Evolutionary conservation across 1,140 invertebrate genomes (phyloP), one percentile per base, ranked within the genome.

Genomic region (Zaprionus nigranus): DNA sequence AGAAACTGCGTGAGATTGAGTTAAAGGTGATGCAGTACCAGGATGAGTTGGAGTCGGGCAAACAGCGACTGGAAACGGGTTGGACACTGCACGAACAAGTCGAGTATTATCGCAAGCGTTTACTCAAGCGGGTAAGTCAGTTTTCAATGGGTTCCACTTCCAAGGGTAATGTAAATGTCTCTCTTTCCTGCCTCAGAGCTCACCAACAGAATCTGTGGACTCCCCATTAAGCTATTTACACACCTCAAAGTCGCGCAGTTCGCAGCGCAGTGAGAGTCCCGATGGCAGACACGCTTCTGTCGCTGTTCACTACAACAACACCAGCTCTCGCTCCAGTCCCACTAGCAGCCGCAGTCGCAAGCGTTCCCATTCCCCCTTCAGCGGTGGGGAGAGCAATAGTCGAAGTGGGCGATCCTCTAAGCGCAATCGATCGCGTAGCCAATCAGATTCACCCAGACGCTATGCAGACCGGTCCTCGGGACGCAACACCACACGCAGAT

Each of bases 11-110:
- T 60, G 98, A 99, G 93, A 97, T 99, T 81, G 98, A 99, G 94
- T 94, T 99, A 51, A 98, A 98, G 94, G 97, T 98, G 15, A 95
- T 99, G 93, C 97, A 98, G 90, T 99, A 98, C 94, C 98, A 99
- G 94, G 98, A 99, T 94, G 98, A 99, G 93, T 93, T 99, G 53
- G 98, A 99, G 93, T 96, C 95, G 17, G 98, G 98, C 3, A 95
- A 96, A 84, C 94, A 96, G 66, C 94, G 94, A 43, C 91, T 97
- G 2, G 97, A 98, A 93, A 93, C 95, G 22, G 96, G 96, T 7
- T 96, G 97, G 95, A 95, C 95, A 13, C 94, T 98, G 71, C 92
- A 94, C 60, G 95, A 97, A 87, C 98, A 99, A 94, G 96, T 99
- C 1, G 96, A 98, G 92, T 96, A 98, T 93, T 99, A 98, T 92